Evolutionary conservation across 2,113 vertebrate species (phyloP), one percentile per base, ranked within the genome.

Genomic region (Epinephelus fuscoguttatus): DNA sequence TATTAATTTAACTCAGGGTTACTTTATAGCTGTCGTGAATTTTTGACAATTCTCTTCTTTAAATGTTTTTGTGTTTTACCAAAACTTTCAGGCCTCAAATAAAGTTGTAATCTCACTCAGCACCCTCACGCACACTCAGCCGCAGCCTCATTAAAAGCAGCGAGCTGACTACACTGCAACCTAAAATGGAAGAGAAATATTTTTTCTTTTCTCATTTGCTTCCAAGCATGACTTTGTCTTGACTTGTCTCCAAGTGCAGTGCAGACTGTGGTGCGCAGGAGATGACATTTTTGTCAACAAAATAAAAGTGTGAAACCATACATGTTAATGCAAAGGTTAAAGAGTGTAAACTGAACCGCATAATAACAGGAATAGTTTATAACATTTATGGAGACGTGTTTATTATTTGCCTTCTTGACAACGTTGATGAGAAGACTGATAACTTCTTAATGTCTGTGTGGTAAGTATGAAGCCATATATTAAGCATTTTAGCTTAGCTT

Each of bases 111-210:
- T 53, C 25, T 78, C 62, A 59, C 57, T 52, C 47, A 72, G 4
- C 53, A 2, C 30, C 10, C 15, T 19, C 57, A 72, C 75, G 25
- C 6, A 30, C 11, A 27, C 10, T 23, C 1, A 18, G 17, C 12
- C 63, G 18, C 47, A 45, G 47, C 60, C 21, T 53, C 70, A 56
- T 45, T 37, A 37, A 25, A 27, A 62, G 33, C 47, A 62, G 6
- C 53, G 45, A 18, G 13, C 55, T 52, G 1, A 64, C 27, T 64
- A 78, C 66, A 53, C 10, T 47, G 59, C 13, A 59, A 14, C 13
- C 21, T 49, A 18, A 63, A 82, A 63, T 72, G 52, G n/a, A 52
- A 27, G 11, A 55, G 67, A 10, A 62, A 53, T 25, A 52, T 21
- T 53, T 3, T 21, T 68, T 57, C 30, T 63, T 42, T 70, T 5